Conservation (phyloP, 2,888 invertebrate species). For the Erpobdella octoculata region DNA sequence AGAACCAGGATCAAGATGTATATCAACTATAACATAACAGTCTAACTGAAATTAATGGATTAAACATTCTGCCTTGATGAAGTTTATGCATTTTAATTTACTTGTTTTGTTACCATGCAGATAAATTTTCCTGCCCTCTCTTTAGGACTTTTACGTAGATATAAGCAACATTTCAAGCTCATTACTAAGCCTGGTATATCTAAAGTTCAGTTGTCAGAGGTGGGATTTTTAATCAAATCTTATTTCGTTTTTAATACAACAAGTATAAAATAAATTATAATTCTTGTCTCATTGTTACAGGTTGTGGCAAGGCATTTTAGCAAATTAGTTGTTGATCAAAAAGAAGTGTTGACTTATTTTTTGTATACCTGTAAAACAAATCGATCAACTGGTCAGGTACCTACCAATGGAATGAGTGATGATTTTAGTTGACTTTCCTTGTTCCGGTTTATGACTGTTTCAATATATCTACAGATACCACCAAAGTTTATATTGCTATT, state of each 20-base stretch:
- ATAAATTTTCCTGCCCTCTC: constrained; percentile 84
- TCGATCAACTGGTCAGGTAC: not conserved
- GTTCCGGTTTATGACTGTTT: too few relatives aligned
- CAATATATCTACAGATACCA: too few relatives aligned
- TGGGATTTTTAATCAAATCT: constrained; percentile 53
- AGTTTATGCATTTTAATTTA: too few relatives aligned
- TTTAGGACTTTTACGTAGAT: constrained; percentile 81
- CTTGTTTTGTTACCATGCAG: constrained; percentile 40
- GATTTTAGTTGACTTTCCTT: not conserved
- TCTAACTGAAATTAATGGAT: too few relatives aligned
- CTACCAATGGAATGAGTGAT: not conserved
- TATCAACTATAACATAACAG: too few relatives aligned
- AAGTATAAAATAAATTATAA: constrained; percentile 37
- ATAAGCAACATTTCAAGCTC: constrained; percentile 87
- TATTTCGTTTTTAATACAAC: not conserved
- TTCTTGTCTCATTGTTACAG: too few relatives aligned
- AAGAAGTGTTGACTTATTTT: constrained; percentile 85
- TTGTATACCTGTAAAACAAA: constrained; percentile 74
- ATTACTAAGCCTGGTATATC: constrained; percentile 82
- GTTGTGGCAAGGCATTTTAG: constrained; percentile 88
- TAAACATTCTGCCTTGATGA: too few relatives aligned
- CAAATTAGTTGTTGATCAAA: constrained; percentile 85
- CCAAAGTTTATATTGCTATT: too few relatives aligned
- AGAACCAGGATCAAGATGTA: too few relatives aligned
- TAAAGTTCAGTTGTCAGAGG: constrained; percentile 90